phyloP scores from a whole-genome alignment of 2,888 invertebrate species.

The Dendrolimus houi region DNA sequence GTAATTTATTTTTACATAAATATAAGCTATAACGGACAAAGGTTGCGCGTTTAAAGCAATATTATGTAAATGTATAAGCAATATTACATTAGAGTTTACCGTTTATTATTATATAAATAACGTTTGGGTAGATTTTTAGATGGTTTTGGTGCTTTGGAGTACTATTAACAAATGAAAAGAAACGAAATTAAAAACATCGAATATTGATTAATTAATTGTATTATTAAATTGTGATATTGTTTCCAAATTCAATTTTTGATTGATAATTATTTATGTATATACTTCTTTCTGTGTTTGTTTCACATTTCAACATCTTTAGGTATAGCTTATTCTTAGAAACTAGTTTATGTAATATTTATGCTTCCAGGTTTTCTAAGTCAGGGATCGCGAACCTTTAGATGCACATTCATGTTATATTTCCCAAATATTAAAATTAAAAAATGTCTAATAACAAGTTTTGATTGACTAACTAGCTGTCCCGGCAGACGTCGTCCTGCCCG shows the following conservation, averaged over 20 bases:
- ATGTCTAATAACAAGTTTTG: too few species aligned
- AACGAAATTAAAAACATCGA: conserved; percentile 59
- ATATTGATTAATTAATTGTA: conserved; percentile 27
- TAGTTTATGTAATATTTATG: conserved; percentile 7
- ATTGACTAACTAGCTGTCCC: too few species aligned
- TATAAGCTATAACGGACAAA: conserved; percentile 38
- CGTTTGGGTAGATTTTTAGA: conserved; percentile 55
- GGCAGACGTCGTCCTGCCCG: too few species aligned
- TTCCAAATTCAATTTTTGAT: conserved; percentile 11
- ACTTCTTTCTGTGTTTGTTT: too few species aligned
- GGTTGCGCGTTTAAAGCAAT: conserved; percentile 68
- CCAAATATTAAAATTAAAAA: too few species aligned
- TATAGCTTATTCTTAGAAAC: background rate
- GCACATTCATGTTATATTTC: too few species aligned
- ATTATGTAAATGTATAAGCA: conserved; percentile 67
- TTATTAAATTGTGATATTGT: conserved; percentile 23
- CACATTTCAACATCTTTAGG: background rate
- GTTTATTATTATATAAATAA: conserved; percentile 42
- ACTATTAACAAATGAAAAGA: conserved; percentile 38
- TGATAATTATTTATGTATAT: too few species aligned
- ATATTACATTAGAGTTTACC: conserved; percentile 58
- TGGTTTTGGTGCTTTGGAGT: conserved; percentile 65
- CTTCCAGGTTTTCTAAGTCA: conserved; percentile 8
- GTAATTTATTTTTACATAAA: conserved; percentile 37
- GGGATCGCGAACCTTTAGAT: background rate